Base-by-base conservation (phyloP, 2,888 invertebrate genomes). In the Cecidostiba fungosa region DNA sequence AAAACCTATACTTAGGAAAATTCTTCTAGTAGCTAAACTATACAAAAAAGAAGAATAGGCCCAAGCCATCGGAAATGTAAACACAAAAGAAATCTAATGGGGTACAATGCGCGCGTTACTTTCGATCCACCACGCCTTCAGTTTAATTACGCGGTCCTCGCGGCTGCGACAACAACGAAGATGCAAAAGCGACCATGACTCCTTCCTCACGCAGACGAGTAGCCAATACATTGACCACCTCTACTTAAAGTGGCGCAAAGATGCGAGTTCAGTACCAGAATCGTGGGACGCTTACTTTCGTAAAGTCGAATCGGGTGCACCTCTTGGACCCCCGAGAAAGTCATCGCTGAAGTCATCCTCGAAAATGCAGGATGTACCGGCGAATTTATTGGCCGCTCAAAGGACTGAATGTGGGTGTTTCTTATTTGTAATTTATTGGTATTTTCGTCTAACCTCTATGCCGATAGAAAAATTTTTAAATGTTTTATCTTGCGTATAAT, bases 141-240 rank as follows among this genome's bases (percentile, higher is more conserved):
- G 32, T 3, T 0, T 12, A 12, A 43, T 29, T 12, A 14, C 19
- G 14, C 43, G 47, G 26, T 69, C 0, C 19, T 0, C 29, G 14
- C 19, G 4, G 43, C 43, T 10, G 43, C 43, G 12, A 12, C 43
- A 43, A 12, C 43, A 43, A 12, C 43, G 12, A 43, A 29, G 70
- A 19, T 36, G 10, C 19, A 79, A 76, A 19, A 23, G 26, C 47
- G 36, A 83, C 0, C 66, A 26, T 2, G 90, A 91, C 19, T 87
- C 87, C 0, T 87, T 92, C 29, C 89, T 92, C 29, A 91, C 88
- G 66, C 89, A 89, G 84, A 90, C 84, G 26, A 92, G 90, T 73
- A 86, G 89, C 26, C 89, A 91, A 74, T 92, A 92, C 78, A 86
- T 92, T 66, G 91, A 92, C n/a, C 82, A 91, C n/a, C 87, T 92